These are phyloP conservation scores for Urosaurus nigricauda DNA, from an alignment of 2,797 vertebrate species.

Conservation along the genomic window DNA sequence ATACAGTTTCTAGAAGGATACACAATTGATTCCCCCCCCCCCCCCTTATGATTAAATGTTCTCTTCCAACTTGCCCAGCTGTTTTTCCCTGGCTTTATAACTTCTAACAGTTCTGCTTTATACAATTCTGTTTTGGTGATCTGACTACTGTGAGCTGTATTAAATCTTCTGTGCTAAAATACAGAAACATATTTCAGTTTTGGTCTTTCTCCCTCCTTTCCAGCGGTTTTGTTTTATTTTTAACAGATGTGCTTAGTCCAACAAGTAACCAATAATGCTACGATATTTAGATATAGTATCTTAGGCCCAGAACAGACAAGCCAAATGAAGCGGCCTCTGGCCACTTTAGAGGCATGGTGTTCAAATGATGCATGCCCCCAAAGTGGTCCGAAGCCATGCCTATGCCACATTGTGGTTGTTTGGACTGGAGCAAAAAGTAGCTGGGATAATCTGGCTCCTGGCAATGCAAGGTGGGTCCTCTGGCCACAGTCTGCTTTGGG, in stretches of 20 bases:
- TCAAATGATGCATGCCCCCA: too few species aligned
- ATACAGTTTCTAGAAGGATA: background rate
- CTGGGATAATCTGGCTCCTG: too few species aligned
- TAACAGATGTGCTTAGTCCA: background rate
- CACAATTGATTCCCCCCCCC: conserved; percentile 23
- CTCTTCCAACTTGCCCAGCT: background rate
- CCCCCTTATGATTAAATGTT: background rate
- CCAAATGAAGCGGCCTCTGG: too few species aligned
- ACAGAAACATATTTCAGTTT: conserved; percentile 23
- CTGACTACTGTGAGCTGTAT: background rate
- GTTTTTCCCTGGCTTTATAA: background rate
- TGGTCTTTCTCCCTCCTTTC: conserved; percentile 29
- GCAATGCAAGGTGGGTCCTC: too few species aligned
- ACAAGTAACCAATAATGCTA: conserved; percentile 7
- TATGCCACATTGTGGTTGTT: too few species aligned
- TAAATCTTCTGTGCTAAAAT: conserved; percentile 40
- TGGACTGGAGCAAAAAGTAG: too few species aligned
- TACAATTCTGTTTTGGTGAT: conserved; percentile 4
- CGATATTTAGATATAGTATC: background rate
- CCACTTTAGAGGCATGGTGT: too few species aligned
- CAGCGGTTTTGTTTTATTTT: conserved; percentile 20
- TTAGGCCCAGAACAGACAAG: too few species aligned
- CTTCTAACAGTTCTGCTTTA: conserved; percentile 9
- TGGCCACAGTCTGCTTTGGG: too few species aligned
- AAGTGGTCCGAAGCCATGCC: too few species aligned